Evolutionary conservation across 2,888 invertebrate genomes (phyloP), one percentile per base, ranked within the genome.

Genomic region (Sinotaia quadrata): DNA sequence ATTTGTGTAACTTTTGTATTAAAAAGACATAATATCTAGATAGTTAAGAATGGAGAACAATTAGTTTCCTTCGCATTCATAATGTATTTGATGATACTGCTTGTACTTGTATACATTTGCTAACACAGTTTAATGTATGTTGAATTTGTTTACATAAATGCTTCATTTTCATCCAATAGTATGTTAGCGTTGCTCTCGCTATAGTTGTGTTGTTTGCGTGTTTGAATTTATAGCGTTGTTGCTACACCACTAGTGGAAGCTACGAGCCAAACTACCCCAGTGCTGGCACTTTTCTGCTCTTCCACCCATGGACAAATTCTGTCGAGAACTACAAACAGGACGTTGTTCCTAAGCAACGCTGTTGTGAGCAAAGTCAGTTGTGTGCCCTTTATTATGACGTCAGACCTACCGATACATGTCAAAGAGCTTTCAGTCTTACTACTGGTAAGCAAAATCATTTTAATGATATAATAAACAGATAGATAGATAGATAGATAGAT

Each of bases 341-440:
- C 62, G 18, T 37, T n/a, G n/a, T 27, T 3, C 63, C 71, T 15
- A 74, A 67, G 34, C 10, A 49, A 34, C 57, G 60, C 47, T 69
- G 71, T 51, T 74, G 74, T 57, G 33, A 31, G 27, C n/a, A 44
- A 33, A 54, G 66, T 5, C 21, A 63, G 27, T 44, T 60, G 18
- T 73, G 73, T 37, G 8, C 27, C 4, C 37, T 71, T 15, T 73
- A 68, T 56, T 68, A 73, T 37, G 36, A 27, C 33, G 44, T 58
- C 52, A 61, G 73, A 21, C 73, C 73, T 12, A 33, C 21, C 12
- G 37, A 33, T 15, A 8, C 4, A 7, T 70, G 73, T 33, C 21
- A 33, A 18, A 8, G 29, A 18, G 15, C 24, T 24, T 10, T 52
- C 15, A 21, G 52, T 10, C 18, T 67, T 31, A 67, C 54, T 33